Evolutionary conservation across 2,113 vertebrate genomes (phyloP).

Genomic region (Forbesichthys agassizii): DNA sequence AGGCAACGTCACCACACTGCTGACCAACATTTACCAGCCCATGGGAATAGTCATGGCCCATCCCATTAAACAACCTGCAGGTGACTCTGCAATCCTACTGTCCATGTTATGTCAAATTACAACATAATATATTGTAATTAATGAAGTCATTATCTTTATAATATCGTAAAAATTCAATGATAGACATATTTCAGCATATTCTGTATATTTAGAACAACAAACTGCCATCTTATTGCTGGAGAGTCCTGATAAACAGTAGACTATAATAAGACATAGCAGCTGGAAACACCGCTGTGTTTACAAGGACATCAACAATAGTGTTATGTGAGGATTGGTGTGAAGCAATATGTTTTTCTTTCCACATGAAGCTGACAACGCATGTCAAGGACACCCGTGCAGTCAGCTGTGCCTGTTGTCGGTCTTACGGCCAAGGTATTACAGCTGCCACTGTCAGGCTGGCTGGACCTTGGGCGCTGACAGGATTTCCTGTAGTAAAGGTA

Average conservation of each 20-base stretch:
- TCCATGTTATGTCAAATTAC: too few relatives aligned
- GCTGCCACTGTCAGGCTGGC: slow-evolving; percentile 90
- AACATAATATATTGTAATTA: too few relatives aligned
- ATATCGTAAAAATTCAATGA: too few relatives aligned
- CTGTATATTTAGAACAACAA: too few relatives aligned
- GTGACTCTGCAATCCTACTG: slow-evolving; percentile 60
- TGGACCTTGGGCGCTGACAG: slow-evolving; percentile 84
- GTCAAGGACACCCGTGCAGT: slow-evolving; percentile 78
- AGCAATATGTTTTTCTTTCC: slow-evolving; percentile 24
- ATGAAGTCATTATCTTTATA: too few relatives aligned
- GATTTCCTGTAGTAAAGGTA: slow-evolving; percentile 86
- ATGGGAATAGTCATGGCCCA: slow-evolving; percentile 86
- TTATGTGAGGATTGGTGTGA: neutral
- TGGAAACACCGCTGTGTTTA: too few relatives aligned
- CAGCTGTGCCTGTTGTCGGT: slow-evolving; percentile 90
- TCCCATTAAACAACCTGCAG: slow-evolving; percentile 83
- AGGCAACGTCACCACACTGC: slow-evolving; percentile 82
- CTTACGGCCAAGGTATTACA: slow-evolving; percentile 79
- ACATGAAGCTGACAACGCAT: slow-evolving; percentile 81
- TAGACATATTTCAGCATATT: too few relatives aligned
- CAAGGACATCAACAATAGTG: too few relatives aligned
- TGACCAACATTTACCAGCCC: slow-evolving; percentile 81
- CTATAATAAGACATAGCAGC: too few relatives aligned
- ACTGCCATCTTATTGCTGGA: too few relatives aligned
- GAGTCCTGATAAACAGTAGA: too few relatives aligned